Conservation (phyloP, 2,888 invertebrate species). For the Cataglyphis livida region DNA sequence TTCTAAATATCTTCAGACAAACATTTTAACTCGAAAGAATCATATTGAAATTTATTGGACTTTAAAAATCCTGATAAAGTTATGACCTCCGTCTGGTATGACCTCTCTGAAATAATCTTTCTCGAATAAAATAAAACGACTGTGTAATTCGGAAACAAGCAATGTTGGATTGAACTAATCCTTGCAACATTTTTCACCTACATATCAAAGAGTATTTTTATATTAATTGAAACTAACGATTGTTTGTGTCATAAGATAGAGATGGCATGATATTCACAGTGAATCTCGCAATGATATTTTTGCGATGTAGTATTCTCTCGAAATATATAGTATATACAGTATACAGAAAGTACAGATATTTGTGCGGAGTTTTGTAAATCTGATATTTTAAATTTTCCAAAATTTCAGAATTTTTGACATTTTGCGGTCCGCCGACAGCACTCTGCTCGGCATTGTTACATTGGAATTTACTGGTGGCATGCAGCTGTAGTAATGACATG, state of each 20-base stretch:
- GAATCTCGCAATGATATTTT: neutral
- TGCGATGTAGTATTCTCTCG: neutral
- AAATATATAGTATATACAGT: neutral
- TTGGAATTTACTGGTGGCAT: slow-evolving; percentile 43
- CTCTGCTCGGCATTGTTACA: slow-evolving; percentile 40
- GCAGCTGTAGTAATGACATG: slow-evolving; percentile 27
- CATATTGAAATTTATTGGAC: neutral
- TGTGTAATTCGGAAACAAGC: neutral
- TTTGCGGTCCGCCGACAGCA: slow-evolving; percentile 37
- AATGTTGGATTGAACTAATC: neutral
- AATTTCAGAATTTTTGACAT: slow-evolving; percentile 40
- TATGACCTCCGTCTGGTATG: no score
- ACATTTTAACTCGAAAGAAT: neutral
- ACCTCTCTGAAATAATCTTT: neutral
- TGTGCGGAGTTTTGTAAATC: neutral
- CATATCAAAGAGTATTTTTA: neutral
- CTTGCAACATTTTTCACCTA: neutral
- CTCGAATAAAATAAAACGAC: neutral
- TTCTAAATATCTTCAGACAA: neutral
- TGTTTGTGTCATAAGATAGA: neutral
- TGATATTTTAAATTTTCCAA: slow-evolving; percentile 22
- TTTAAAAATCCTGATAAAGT: neutral
- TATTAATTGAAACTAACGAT: neutral
- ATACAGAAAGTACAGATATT: neutral
- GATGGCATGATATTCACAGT: neutral